phyloP scores from a whole-genome alignment of 2,888 invertebrate species.

The Callimorpha dominula region DNA sequence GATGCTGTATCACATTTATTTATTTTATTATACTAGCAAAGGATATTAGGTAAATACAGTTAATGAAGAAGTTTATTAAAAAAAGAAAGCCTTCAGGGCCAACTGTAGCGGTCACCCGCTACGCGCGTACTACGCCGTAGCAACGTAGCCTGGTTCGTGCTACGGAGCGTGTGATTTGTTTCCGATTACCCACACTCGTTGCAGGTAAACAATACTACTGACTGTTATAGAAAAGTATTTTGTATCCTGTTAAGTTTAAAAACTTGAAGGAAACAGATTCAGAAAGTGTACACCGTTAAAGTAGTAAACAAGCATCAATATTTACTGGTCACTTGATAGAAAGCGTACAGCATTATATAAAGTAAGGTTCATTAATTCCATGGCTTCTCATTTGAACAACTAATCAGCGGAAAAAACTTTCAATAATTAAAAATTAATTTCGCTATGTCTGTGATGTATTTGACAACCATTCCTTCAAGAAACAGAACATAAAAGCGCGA shows the following conservation, averaged over 20 bases:
- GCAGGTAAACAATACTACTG: constrained; percentile 64
- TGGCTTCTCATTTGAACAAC: no score
- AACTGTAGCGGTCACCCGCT: constrained; percentile 5
- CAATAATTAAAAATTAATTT: no score
- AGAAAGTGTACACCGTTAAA: no score
- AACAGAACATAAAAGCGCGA: no score
- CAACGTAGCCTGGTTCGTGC: constrained; percentile 34
- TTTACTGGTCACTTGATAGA: neutral
- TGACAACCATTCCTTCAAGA: no score
- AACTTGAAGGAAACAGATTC: neutral
- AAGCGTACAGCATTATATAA: neutral
- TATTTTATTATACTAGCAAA: no score
- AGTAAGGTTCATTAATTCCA: neutral
- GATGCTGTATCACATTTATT: no score
- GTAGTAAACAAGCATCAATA: no score
- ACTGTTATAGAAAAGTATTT: constrained; percentile 33
- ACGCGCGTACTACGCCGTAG: constrained; percentile 37
- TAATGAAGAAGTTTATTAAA: no score
- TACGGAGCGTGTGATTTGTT: constrained; percentile 72
- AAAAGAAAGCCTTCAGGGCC: no score
- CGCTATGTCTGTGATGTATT: no score
- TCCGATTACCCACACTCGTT: constrained; percentile 62
- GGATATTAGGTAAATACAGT: no score
- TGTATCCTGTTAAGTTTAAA: constrained; percentile 26
- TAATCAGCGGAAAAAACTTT: neutral